These are phyloP conservation scores for Ephestia elutella DNA, from an alignment of 1,140 invertebrate species.

Conservation along the genomic window DNA sequence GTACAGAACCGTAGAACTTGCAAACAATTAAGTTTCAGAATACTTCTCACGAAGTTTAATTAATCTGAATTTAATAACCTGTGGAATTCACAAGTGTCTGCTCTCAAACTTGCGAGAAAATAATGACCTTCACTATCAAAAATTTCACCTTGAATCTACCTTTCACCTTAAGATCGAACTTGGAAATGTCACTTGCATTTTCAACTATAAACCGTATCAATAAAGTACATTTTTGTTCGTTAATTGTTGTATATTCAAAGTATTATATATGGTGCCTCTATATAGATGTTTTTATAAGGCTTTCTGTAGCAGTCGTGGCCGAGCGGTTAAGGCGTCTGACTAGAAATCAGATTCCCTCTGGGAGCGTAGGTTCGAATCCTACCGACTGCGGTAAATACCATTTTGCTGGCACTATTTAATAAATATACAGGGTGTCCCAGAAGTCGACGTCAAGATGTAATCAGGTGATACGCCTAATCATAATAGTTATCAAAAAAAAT, in stretches of 20 bases:
- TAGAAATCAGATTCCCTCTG: constrained; percentile 76
- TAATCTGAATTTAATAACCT: not conserved
- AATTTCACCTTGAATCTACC: not conserved
- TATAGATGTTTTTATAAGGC: not conserved
- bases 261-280: not conserved
- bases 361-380: constrained; percentile 87
- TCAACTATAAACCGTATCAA: not conserved
- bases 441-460: too few relatives aligned
- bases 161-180: not conserved
- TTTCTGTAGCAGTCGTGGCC: constrained; percentile 32
- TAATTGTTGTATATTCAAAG: not conserved
- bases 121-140: not conserved
- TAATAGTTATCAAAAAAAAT: too few relatives aligned
- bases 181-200: not conserved
- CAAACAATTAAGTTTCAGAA: constrained; percentile 1
- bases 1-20: not conserved
- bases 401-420: not conserved
- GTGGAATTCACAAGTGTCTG: not conserved
- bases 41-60: not conserved
- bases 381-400: constrained; percentile 77
- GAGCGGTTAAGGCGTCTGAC: constrained; percentile 43
- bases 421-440: too few relatives aligned
- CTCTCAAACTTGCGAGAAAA: not conserved
- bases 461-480: too few relatives aligned
- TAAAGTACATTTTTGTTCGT: not conserved